Conservation (phyloP, 2,888 invertebrate species). For the Microchrysa polita region DNA sequence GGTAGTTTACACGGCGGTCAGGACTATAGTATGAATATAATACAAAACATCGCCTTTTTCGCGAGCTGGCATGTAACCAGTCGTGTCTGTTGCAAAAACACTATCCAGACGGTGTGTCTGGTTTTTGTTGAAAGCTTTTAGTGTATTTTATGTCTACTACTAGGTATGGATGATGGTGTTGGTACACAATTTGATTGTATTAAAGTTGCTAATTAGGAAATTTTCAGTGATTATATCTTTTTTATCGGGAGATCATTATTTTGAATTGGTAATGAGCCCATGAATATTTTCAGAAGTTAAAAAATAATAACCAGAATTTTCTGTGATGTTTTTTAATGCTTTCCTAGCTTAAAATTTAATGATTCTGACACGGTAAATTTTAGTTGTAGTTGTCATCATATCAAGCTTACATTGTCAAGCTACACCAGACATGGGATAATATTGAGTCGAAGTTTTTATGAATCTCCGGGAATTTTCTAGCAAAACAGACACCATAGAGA, state of each 20-base stretch:
- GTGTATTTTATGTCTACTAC: neutral
- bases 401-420: too few species aligned
- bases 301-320: too few species aligned
- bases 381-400: too few species aligned
- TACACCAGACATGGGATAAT: too few species aligned
- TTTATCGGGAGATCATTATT: neutral
- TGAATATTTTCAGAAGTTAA: too few species aligned
- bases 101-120: constrained; percentile 23
- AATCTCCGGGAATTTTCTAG: too few species aligned
- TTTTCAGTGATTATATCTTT: constrained; percentile 23
- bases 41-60: constrained; percentile 14
- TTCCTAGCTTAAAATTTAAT: too few species aligned
- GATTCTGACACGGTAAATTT: too few species aligned
- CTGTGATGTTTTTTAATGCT: too few species aligned
- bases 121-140: neutral
- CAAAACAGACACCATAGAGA: too few species aligned
- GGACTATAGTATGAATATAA: neutral
- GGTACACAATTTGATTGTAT: constrained; percentile 17
- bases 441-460: too few species aligned
- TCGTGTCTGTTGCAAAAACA: neutral
- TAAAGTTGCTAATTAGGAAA: constrained; percentile 34
- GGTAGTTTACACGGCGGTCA: constrained; percentile 25
- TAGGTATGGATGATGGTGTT: neutral
- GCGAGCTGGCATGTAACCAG: constrained; percentile 18
- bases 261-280: neutral